Evolutionary conservation across 1,140 invertebrate genomes (phyloP), one percentile per base, ranked within the genome.

Genomic region (Pseudomyrmex gracilis): DNA sequence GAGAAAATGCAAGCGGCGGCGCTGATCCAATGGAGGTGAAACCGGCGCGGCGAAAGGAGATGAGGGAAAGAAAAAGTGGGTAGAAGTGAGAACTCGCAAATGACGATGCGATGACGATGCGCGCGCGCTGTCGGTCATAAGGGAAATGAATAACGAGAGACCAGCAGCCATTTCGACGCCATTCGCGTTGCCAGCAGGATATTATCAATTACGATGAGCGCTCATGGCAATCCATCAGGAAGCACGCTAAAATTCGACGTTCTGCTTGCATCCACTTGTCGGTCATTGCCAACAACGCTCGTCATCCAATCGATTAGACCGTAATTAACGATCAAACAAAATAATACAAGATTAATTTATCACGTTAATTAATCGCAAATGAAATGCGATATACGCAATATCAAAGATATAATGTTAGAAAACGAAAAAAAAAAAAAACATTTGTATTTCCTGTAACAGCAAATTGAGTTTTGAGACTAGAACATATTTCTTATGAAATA

Each of bases 81-180:
- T 15, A 47, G 47, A 68, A 73, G 82, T 66, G 34, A 84, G 68
- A 73, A 73, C 78, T 76, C 70, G 86, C 76, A 89, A 89, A 90
- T 89, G 89, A 90, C 86, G 86, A 74, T 68, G 63, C 82, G 84
- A 90, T 90, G 90, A 90, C 89, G 90, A 77, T 83, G 90, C 90
- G 68, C 64, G 73, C 68, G 84, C 76, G 85, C 55, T 87, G 67
- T 82, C 74, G 84, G 49, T 77, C 47, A 66, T 73, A 67, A 85
- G 67, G 86, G 67, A 85, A 87, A 85, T 85, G 86, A 88, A 78
- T 85, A 83, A 88, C 86, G 86, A 83, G 77, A 76, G 9, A 24
- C 53, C 68, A 63, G 64, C 55, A 73, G 61, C 86, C 73, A 74
- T 87, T 77, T 82, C 84, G 61, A 85, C 24, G 76, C 57, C 22